These are phyloP conservation scores for Dyspetes luteomarginatus DNA, from an alignment of 2,888 invertebrate species.

Conservation along the genomic window DNA sequence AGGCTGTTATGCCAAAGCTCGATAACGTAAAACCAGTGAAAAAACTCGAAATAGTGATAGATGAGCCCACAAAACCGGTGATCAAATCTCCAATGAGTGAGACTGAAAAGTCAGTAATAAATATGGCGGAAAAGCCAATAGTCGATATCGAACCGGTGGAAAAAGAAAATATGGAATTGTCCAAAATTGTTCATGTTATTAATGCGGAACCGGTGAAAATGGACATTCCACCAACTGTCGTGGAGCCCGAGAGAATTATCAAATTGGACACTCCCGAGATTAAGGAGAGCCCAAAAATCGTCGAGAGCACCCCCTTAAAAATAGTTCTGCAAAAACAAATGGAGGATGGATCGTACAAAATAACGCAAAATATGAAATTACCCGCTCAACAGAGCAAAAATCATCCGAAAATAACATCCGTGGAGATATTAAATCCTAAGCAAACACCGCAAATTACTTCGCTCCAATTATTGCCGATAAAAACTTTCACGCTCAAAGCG, in stretches of 20 bases:
- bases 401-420: conserved; percentile 71
- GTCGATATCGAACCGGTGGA: conserved; percentile 17
- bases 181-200: not conserved
- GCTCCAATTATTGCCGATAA: conserved; percentile 83
- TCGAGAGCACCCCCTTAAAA: conserved; percentile 81
- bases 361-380: conserved; percentile 80
- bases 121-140: conserved; percentile 20
- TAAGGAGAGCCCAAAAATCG: conserved; percentile 67
- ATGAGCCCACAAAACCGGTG: conserved; percentile 78
- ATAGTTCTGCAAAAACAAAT: conserved; percentile 84
- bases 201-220: conserved; percentile 42
- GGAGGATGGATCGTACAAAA: conserved; percentile 84
- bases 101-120: conserved; percentile 36
- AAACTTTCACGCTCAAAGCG: conserved; percentile 80
- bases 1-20: conserved; percentile 87
- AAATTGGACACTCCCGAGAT: conserved; percentile 43
- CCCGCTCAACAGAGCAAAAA: conserved; percentile 25
- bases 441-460: conserved; percentile 76
- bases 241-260: conserved; percentile 5
- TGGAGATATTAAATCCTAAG: conserved; percentile 73
- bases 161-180: conserved; percentile 14
- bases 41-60: conserved; percentile 74
- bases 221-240: conserved; percentile 9
- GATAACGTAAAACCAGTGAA: conserved; percentile 77
- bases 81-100: conserved; percentile 64